phyloP scores from a whole-genome alignment of 2,888 invertebrate genomes.

The Gerris lacustris region DNA sequence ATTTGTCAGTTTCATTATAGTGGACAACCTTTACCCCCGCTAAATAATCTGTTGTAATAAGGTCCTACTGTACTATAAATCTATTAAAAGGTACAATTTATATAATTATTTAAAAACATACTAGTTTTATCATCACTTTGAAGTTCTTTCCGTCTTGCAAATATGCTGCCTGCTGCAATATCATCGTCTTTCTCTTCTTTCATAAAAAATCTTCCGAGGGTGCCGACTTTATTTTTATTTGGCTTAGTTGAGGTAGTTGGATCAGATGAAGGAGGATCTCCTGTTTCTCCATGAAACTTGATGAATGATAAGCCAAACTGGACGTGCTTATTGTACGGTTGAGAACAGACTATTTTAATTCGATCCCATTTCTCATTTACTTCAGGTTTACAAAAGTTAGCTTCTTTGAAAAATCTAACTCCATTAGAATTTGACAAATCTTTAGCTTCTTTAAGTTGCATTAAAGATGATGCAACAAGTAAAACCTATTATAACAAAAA shows the following conservation, averaged over 20 bases:
- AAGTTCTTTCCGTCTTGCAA: constrained; percentile 43
- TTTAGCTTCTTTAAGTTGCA: constrained; percentile 63
- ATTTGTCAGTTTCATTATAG: no score
- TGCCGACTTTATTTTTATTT: constrained; percentile 24
- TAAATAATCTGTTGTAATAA: no score
- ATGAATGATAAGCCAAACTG: constrained; percentile 74
- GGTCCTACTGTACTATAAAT: no score
- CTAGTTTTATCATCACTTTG: neutral
- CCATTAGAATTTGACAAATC: constrained; percentile 50
- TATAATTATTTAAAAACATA: neutral
- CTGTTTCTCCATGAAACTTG: constrained; percentile 42
- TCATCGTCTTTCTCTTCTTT: constrained; percentile 43
- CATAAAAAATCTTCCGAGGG: constrained; percentile 41
- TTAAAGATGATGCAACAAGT: constrained; percentile 64
- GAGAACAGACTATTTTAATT: constrained; percentile 68
- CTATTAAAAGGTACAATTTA: no score
- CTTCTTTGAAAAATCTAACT: constrained; percentile 58
- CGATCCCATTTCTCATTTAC: constrained; percentile 64
- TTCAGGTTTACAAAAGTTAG: constrained; percentile 46
- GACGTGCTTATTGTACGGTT: constrained; percentile 70
- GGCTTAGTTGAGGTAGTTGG: constrained; percentile 17
- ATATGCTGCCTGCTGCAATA: constrained; percentile 50
- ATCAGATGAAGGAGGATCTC: neutral
- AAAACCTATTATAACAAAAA: constrained; percentile 47
- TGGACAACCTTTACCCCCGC: no score